Base-by-base conservation (phyloP, 2,888 invertebrate species). In the Phanerotoma sp. region DNA sequence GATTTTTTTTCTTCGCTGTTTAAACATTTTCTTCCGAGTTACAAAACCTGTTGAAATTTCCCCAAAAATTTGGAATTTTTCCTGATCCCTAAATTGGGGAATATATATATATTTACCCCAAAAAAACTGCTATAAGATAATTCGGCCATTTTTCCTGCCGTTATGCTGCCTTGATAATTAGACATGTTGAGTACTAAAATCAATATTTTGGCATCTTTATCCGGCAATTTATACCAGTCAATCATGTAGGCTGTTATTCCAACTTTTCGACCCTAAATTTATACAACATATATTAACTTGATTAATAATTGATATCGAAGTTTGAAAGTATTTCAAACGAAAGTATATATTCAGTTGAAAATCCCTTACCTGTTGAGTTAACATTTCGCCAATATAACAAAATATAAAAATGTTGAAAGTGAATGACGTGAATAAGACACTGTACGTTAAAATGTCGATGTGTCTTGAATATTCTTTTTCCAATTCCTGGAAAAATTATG, bases 381-480 rank as follows among this genome's bases (percentile, higher is more conserved):
- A 58, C 40, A 66, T 55, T 55, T 73, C 70, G 0, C 73, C 73
- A 20, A 71, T 71, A 51, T 68, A 71, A 35, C 73, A 74, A 45
- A 70, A 60, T 50, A 73, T 68, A 32, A 69, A 71, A 38, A 73
- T 70, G 51, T 72, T 73, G 20, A 70, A 72, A 9, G 58, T 68
- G 16, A 73, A 68, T 0, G 72, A 70, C 28, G 68, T 48, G 1
- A 71, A 51, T 4, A 73, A 54, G 4, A 62, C 58, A 16, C 61
- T 66, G 45, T 65, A 73, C 0, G 72, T 70, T 21, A 69, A 46
- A 0, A 65, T 66, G 40, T 65, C 68, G 32, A 71, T 25, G 1
- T 5, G 25, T 25, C 25, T 25, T 25, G 25, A 25, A 25, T 25
- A 9, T 9, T 25, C 25, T 25, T 25, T 25, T 25, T 25, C 25